Evolutionary conservation across 2,888 invertebrate species (phyloP), one percentile per base, ranked within the genome.

Genomic region (Acrobeloides nanus): DNA sequence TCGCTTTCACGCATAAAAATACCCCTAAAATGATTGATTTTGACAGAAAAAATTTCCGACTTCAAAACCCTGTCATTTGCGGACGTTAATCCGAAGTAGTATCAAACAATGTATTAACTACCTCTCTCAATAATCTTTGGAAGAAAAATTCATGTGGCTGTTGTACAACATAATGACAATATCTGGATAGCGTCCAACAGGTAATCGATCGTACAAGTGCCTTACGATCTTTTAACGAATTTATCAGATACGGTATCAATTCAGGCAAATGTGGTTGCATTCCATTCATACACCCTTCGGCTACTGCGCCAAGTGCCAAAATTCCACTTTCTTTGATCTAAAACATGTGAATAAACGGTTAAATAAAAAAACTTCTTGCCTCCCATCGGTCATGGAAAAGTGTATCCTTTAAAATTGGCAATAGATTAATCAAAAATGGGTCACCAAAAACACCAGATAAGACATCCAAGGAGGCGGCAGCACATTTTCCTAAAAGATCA

Each of bases 171-270:
- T 93, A 97, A 77, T 93, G 89, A 34, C 93, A 88, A 77, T 97
- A 97, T 45, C 97, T 83, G 60, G 88, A 89, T 25, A 97, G 80
- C 0, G 97, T 97, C 97, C 97, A 97, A 78, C 97, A 97, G 0
- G 95, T 93, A 74, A 97, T 97, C 57, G 95, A 90, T 52, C 97
- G 82, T 42, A 97, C 92, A 29, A 97, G 80, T 0, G 93, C 90
- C 21, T 54, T 49, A 15, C 40, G 41, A 29, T 66, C 95, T 32
- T 84, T 83, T 63, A 99, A 79, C 76, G 89, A 89, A 66, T 82
- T 83, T 66, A 97, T 89, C 58, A 97, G 81, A 78, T 89, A 97
- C 0, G 95, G 95, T 72, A 95, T 87, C 51, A 97, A 80, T 78
- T 95, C 92, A 0, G 88, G 86, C 68, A 99, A 81, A 79, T 97